These are phyloP conservation scores for Pachycephala philippinensis DNA, from an alignment of 2,113 vertebrate genomes.

Conservation along the genomic window DNA sequence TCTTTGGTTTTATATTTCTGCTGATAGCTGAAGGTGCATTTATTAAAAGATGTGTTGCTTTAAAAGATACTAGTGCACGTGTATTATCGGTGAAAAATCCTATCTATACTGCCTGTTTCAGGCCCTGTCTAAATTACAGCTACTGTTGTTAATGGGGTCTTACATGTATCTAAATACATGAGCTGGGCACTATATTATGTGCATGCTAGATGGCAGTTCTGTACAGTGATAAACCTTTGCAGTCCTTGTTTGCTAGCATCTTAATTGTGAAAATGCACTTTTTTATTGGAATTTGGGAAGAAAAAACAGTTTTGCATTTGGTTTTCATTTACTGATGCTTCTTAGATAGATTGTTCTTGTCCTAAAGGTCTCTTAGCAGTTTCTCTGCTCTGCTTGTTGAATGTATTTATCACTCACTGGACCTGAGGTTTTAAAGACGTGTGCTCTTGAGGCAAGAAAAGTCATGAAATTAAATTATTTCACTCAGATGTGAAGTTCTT, in stretches of 20 bases:
- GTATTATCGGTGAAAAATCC: background rate
- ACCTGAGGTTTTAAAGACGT: background rate
- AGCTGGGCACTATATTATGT: background rate
- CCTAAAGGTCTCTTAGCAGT: background rate
- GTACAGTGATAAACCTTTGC: background rate
- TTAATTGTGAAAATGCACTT: background rate
- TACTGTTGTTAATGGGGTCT: background rate
- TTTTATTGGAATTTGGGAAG: background rate
- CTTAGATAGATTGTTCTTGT: background rate
- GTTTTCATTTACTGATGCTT: background rate
- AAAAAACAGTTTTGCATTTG: background rate
- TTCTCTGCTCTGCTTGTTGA: background rate
- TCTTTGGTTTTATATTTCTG: background rate
- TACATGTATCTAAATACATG: rapidly evolving
- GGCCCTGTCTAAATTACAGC: background rate
- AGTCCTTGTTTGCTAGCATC: background rate
- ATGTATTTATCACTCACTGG: background rate
- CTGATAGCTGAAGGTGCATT: background rate
- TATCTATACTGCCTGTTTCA: background rate
- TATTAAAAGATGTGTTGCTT: background rate
- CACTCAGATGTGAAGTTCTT: background rate
- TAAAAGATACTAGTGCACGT: background rate
- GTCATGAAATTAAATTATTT: background rate
- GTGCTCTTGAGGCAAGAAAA: background rate
- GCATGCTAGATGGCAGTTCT: background rate